These are phyloP conservation scores for Acanthochromis polyacanthus DNA, from an alignment of 2,113 vertebrate genomes.

Conservation along the genomic window DNA sequence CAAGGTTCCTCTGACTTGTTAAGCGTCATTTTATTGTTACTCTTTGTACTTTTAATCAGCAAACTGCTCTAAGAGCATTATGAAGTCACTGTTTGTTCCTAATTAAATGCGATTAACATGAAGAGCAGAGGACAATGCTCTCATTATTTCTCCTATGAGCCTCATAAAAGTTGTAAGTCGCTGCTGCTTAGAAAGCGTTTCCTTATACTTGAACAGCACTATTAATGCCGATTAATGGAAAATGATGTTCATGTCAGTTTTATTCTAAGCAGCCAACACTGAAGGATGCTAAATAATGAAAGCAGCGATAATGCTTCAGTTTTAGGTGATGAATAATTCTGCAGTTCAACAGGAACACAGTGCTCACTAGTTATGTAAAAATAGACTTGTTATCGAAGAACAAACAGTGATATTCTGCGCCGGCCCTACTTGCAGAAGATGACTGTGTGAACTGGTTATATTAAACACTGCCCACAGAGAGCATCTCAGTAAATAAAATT, in stretches of 20 bases:
- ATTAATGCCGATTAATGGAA: conserved; percentile 27
- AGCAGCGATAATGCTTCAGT: conserved; percentile 27
- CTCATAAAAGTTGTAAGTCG: conserved; percentile 4
- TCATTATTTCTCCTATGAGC: conserved; percentile 26
- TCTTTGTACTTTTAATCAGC: conserved; percentile 10
- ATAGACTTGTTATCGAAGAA: conserved; percentile 30
- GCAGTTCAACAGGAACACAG: conserved; percentile 38
- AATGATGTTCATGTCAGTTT: conserved; percentile 17
- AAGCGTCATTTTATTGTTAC: neutral
- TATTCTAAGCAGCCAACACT: conserved; percentile 15
- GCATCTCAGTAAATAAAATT: conserved; percentile 65
- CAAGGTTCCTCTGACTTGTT: neutral
- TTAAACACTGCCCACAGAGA: conserved; percentile 55
- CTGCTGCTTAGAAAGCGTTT: conserved; percentile 42
- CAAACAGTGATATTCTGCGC: conserved; percentile 20
- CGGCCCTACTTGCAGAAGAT: conserved; percentile 29
- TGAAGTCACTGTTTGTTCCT: conserved; percentile 13
- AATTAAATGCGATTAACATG: conserved; percentile 15
- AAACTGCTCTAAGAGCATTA: neutral
- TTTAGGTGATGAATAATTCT: conserved; percentile 40
- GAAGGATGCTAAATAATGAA: conserved; percentile 19
- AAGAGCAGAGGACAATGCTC: conserved; percentile 9
- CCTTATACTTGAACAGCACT: neutral
- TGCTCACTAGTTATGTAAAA: conserved; percentile 47
- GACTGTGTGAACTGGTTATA: conserved; percentile 58